Evolutionary conservation across 2,888 invertebrate genomes (phyloP).

Genomic region (Allolobophora icterica): DNA sequence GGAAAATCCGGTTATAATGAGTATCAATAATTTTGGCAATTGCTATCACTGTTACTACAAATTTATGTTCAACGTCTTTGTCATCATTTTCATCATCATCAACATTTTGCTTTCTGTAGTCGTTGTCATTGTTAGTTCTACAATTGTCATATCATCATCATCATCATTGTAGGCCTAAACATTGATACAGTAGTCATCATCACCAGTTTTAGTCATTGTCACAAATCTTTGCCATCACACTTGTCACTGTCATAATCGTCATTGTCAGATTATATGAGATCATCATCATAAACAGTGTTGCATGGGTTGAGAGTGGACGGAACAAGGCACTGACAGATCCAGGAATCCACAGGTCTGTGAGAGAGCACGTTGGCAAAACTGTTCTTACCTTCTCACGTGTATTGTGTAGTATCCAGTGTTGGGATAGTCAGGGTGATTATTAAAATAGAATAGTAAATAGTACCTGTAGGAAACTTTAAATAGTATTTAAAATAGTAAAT

Average conservation of each 20-base stretch:
- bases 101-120: background rate
- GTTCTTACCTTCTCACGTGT: too few species aligned
- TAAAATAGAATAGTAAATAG: too few species aligned
- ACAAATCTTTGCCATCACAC: background rate
- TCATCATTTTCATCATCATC: background rate
- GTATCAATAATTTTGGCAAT: constrained; percentile 4
- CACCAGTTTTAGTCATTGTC: background rate
- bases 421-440: too few species aligned
- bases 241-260: background rate
- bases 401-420: too few species aligned
- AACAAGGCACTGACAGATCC: too few species aligned
- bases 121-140: background rate
- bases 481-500: too few species aligned
- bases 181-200: background rate
- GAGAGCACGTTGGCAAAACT: background rate
- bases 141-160: too few species aligned
- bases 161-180: too few species aligned
- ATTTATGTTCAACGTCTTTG: background rate
- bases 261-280: background rate
- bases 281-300: background rate
- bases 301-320: too few species aligned
- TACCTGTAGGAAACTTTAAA: too few species aligned
- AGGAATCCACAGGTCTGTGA: too few species aligned
- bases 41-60: background rate
- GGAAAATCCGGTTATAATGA: constrained; percentile 4